Base-by-base conservation (phyloP, 2,113 vertebrate species). In the Salvator merianae region DNA sequence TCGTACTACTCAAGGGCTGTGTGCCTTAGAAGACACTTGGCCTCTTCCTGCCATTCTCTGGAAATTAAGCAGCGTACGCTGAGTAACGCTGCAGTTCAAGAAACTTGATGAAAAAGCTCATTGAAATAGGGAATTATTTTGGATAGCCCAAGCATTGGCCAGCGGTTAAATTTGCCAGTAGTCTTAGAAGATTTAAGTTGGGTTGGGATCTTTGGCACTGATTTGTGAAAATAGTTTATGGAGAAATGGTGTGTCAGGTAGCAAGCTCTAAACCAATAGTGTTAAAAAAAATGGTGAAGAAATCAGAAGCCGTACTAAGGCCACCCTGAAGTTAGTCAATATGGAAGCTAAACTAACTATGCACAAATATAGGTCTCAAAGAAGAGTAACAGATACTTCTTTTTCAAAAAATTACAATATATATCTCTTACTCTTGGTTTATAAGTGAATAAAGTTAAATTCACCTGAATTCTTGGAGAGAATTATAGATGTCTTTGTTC, bases 1-100 rank as follows among this genome's bases (percentile, higher is more conserved):
- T 86, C 79, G 79, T 91, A 85, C 38, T 91, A 85, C 38, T 40
- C 1, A 22, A 81, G 89, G 79, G 86, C 22, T 83, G 86, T 53
- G 85, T 87, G 85, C 83, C 77, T 84, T 22, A 5, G 69, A 0
- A 1, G 3, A 63, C 28, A 76, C 0, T 0, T 47, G 59, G 65
- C 47, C 43, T 40, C 10, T 22, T 32, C 59, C 66, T 18, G 0
- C 72, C 36, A 1, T 86, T 74, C 36, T 75, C 1, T 30, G 77
- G 1, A 73, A 87, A 75, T 2, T 4, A 77, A 82, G 81, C 65
- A 82, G 86, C 77, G 72, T 78, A 85, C 68, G 43, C 43, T 47
- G 10, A 47, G 6, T 47, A 82, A 91, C 12, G 0, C 9, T 1
- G 84, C 0, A 1, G 6, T 38, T 77, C 16, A 79, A 86, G 85